Conservation (phyloP, 2,888 invertebrate genomes). For the Ganaspis brasiliensis region DNA sequence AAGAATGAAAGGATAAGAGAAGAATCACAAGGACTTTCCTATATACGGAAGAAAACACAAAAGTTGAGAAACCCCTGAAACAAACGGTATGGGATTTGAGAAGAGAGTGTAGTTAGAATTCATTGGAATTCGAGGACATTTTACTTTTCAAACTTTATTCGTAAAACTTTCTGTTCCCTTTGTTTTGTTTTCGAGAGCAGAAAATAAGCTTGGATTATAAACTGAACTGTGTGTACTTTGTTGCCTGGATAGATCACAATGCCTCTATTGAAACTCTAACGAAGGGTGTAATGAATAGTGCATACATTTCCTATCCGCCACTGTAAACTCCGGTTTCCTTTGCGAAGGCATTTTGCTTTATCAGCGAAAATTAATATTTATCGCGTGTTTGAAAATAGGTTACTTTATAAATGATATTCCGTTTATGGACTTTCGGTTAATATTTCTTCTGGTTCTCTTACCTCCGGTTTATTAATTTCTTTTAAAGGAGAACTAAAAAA, state of each 20-base stretch:
- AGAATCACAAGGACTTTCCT: conserved; percentile 49
- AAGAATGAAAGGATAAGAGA: conserved; percentile 56
- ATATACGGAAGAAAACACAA: conserved; percentile 43
- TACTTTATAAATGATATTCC: no score
- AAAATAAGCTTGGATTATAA: conserved; percentile 9
- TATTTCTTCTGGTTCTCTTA: no score
- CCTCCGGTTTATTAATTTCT: no score
- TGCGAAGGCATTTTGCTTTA: no score
- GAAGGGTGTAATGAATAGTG: conserved; percentile 5
- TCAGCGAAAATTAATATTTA: no score
- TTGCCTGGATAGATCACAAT: background rate
- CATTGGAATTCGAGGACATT: conserved; percentile 20
- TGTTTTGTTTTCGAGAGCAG: background rate
- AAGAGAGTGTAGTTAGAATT: conserved; percentile 38
- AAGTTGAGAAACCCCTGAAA: conserved; percentile 54
- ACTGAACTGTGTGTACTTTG: background rate
- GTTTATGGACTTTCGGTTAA: no score
- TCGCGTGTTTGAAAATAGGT: no score
- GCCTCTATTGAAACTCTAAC: conserved; percentile 14
- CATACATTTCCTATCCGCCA: background rate
- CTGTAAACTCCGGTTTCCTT: background rate
- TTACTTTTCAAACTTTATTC: conserved; percentile 1
- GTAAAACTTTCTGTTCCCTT: background rate
- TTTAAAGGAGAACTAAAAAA: no score
- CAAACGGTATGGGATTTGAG: conserved; percentile 53